Base-by-base conservation (phyloP, 2,113 vertebrate species). In the Cyphomyrus plagiostoma region DNA sequence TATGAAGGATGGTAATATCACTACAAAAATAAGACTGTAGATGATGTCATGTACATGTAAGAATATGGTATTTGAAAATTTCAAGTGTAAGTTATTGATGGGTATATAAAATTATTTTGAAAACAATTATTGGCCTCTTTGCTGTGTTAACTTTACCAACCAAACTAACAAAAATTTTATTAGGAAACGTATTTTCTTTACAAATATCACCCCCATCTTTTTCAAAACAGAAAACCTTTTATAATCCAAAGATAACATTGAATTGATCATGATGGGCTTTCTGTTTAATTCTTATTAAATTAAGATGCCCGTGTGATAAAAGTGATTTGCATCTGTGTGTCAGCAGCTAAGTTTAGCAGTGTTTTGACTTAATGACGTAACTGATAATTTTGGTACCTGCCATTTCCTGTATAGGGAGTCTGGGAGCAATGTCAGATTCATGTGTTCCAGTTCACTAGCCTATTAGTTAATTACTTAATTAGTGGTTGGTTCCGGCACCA, bases 271-370 rank as follows among this genome's bases (percentile, higher is more conserved):
- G 35, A 30, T 70, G 62, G 62, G 62, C 2, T 80, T 42, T 80
- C 74, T 80, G 30, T 42, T 42, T 2, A 35, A 80, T 80, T 80
- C 5, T 35, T 6, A 19, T 42, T 80, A 42, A 80, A 19, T 80
- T 80, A 35, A 42, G 19, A 80, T 80, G 11, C 13, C 35, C 13
- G 2, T 4, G 35, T 42, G 13, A 6, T 15, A 80, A 80, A 2
- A 52, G 49, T 30, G 85, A 87, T 87, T 87, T 53, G 50, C 15
- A 13, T 26, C 30, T 87, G 30, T 87, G 50, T 53, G 21, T 87
- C 85, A 56, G 8, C n/a, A 50, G 48, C 50, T 87, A 53, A 87
- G 26, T 87, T 87, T 87, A 87, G 85, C 50, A 52, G 21, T 87
- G 49, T 39, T 56, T 87, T 56, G 30, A 19, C 4, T 30, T 87